These are phyloP conservation scores for Xestia c-nigrum DNA, from an alignment of 2,888 invertebrate species.

Conservation along the genomic window DNA sequence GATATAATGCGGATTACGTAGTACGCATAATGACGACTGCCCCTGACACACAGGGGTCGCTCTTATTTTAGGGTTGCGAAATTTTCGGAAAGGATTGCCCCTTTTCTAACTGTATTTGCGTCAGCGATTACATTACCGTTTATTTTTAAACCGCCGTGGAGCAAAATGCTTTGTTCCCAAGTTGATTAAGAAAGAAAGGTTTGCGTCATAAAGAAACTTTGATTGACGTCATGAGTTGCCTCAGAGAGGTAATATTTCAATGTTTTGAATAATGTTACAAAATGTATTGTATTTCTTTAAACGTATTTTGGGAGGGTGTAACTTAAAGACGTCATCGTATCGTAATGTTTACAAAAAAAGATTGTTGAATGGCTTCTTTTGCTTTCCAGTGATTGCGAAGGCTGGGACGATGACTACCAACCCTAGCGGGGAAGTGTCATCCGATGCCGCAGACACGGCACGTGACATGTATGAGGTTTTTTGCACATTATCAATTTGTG, in stretches of 20 bases:
- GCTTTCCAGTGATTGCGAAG: neutral
- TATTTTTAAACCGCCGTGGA: slow-evolving; percentile 43
- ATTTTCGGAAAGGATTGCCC: slow-evolving; percentile 34
- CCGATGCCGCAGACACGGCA: slow-evolving; percentile 26
- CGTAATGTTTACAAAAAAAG: slow-evolving; percentile 11
- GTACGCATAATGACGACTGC: slow-evolving; percentile 71
- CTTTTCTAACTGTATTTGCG: slow-evolving; percentile 35
- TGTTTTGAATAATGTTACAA: slow-evolving; percentile 24
- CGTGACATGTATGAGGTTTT: slow-evolving; percentile 50
- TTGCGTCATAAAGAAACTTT: slow-evolving; percentile 28
- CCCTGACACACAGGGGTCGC: slow-evolving; percentile 61
- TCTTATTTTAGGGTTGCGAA: slow-evolving; percentile 62
- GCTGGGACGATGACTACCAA: slow-evolving; percentile 15
- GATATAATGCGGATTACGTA: slow-evolving; percentile 84
- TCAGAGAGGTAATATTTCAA: slow-evolving; percentile 33
- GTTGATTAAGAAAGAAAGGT: slow-evolving; percentile 38
- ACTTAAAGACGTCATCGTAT: slow-evolving; percentile 11
- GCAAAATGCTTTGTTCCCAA: slow-evolving; percentile 8
- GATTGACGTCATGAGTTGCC: slow-evolving; percentile 55
- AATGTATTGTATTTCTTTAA: slow-evolving; percentile 27
- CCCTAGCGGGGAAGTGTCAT: slow-evolving; percentile 43
- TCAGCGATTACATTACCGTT: slow-evolving; percentile 36
- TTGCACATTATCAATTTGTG: slow-evolving; percentile 60
- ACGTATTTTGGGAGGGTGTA: slow-evolving; percentile 13
- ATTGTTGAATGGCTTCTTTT: slow-evolving; percentile 4